Base-by-base conservation (phyloP, 2,888 invertebrate species). In the Agrochola lota region DNA sequence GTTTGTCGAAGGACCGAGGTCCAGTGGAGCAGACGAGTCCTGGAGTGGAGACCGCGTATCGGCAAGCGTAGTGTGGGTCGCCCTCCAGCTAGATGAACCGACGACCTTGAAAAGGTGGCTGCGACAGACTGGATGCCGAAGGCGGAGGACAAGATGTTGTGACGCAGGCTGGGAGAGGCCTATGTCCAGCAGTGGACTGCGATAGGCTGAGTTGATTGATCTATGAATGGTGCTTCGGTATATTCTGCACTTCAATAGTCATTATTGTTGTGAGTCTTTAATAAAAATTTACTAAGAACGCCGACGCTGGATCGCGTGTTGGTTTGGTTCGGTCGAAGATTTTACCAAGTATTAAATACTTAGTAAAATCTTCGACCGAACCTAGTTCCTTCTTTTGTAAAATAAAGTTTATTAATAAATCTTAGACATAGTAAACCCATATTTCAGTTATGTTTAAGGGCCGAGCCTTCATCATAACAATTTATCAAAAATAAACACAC, bases 181-280 rank as follows among this genome's bases (percentile, higher is more conserved):
- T 46, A 15, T 15, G 46, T 5, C 46, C 46, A 46, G 46, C 4
- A 12, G 15, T 46, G 46, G 15, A 46, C 46, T 46, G 46, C 12
- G 12, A 46, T 46, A 11, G 43, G 9, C 11, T 46, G 43, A 46
- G 12, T 46, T 49, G 15, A 49, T 49, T 49, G 49, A 17, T 81
- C 40, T 81, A 52, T 26, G 46, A 77, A 40, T 55, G 46, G 30
- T 23, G 23, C 40, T 49, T 62, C 43, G 67, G n/a, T 68, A 71
- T 64, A 79, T 59, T 63, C 49, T 79, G 1, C 12, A 23, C 72
- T n/a, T 72, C 59, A 66, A 15, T 78, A 62, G 49, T 57, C 2
- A 55, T 35, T 55, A 43, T 35, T 55, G 43, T 40, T 9, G 23
- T 49, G 43, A 20, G 30, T 15, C 46, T 20, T 57, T 35, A 9